These are phyloP conservation scores for Zhengitettix transpicula DNA, from an alignment of 2,888 invertebrate genomes.

Conservation along the genomic window DNA sequence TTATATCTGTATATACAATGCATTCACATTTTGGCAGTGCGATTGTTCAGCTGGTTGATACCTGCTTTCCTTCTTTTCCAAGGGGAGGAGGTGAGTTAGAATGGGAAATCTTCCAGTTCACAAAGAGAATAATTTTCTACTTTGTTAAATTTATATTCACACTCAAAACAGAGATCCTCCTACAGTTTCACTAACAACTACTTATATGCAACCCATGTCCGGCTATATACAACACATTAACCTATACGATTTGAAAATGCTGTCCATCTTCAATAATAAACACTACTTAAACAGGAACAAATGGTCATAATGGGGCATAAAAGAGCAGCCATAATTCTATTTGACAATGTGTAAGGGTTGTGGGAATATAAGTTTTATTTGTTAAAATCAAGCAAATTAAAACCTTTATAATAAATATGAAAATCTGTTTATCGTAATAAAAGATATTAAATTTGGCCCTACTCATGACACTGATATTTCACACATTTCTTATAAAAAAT, in stretches of 20 bases:
- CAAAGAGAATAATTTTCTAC: background rate
- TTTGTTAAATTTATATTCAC: background rate
- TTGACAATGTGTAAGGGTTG: background rate
- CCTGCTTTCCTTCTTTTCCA: background rate
- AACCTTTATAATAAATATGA: too few species aligned
- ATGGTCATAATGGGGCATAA: background rate
- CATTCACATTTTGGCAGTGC: constrained; percentile 11
- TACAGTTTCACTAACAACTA: background rate
- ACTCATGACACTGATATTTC: too few species aligned
- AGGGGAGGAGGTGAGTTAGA: background rate
- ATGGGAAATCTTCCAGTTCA: background rate
- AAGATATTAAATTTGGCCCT: too few species aligned
- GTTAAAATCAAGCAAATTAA: too few species aligned
- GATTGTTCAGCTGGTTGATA: constrained; percentile 8
- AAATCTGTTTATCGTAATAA: too few species aligned
- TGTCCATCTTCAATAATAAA: background rate
- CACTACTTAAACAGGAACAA: background rate
- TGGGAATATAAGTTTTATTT: too few species aligned
- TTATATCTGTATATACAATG: constrained; percentile 8
- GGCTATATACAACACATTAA: background rate
- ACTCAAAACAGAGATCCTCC: background rate
- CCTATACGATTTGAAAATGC: background rate
- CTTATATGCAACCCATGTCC: background rate
- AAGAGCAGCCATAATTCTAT: background rate
- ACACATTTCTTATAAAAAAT: too few species aligned